These are phyloP conservation scores for Selene dorsalis DNA, from an alignment of 2,797 vertebrate genomes.

Conservation along the genomic window DNA sequence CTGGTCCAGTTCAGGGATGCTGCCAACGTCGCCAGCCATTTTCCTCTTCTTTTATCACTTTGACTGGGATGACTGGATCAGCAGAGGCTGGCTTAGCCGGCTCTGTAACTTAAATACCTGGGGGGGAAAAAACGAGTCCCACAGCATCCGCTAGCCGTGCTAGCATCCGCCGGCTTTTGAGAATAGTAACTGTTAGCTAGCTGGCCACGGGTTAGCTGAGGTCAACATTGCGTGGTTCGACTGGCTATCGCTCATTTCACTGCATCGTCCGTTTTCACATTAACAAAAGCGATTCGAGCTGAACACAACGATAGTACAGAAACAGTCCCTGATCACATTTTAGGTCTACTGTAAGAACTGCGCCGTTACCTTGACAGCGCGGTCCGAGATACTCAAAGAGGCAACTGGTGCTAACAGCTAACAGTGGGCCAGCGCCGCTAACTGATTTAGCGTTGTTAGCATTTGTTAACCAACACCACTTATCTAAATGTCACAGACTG, in stretches of 20 bases:
- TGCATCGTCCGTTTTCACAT: not conserved
- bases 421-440: conserved; percentile 2
- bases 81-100: not conserved
- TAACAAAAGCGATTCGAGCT: not conserved
- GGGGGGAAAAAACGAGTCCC: not conserved
- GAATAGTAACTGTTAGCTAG: conserved; percentile 34
- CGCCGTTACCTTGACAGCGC: not conserved
- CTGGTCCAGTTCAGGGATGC: conserved; percentile 84
- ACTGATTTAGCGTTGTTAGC: not conserved
- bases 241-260: not conserved
- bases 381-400: not conserved
- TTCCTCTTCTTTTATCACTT: not conserved
- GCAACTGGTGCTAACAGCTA: conserved; percentile 15
- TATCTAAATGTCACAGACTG: not conserved
- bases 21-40: conserved; percentile 79
- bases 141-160: not conserved
- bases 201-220: conserved; percentile 33
- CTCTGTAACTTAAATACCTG: not conserved
- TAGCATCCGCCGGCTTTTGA: not conserved
- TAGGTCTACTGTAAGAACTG: not conserved
- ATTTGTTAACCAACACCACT: not conserved
- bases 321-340: not conserved
- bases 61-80: not conserved
- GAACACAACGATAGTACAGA: not conserved
- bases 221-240: not conserved